Percentiles rank a stretch among this genome's conserved stretches.
phyloP scores from a whole-genome alignment of 2,888 invertebrate species.

The Falcaria lacertinaria region DNA sequence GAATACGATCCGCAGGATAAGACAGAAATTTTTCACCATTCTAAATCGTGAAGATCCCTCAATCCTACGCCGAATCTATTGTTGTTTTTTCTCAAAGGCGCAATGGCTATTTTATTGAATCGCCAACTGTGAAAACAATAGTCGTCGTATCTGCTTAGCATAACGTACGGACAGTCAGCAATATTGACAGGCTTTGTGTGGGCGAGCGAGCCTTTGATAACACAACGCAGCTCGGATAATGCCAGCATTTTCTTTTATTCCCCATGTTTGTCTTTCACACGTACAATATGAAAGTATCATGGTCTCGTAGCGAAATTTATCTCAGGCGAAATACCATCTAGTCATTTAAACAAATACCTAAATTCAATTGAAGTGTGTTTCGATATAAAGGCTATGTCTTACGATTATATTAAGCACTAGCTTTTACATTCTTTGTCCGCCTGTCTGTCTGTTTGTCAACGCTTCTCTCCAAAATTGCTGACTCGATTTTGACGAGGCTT shows the following conservation, averaged over 20 bases:
- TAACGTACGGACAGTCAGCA: constrained; percentile 32
- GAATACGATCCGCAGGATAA: neutral
- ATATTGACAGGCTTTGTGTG: constrained; percentile 1
- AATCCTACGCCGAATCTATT: neutral
- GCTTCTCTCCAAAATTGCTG: too few species aligned
- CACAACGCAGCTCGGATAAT: neutral
- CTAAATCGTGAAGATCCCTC: neutral
- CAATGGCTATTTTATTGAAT: constrained; percentile 22
- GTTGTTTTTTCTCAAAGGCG: neutral
- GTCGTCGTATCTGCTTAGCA: constrained; percentile 29
- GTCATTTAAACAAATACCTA: too few species aligned
- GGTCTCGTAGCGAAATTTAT: too few species aligned
- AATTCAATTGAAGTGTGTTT: too few species aligned
- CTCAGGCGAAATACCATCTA: too few species aligned
- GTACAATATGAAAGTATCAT: too few species aligned
- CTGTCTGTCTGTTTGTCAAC: too few species aligned
- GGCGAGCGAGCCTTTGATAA: neutral
- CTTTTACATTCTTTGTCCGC: too few species aligned
- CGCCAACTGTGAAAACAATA: constrained; percentile 31
- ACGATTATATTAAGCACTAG: too few species aligned
- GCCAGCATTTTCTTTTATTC: neutral
- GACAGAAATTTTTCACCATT: neutral
- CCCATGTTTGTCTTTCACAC: too few species aligned
- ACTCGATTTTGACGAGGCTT: too few species aligned
- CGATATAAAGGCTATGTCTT: too few species aligned